A percentile compares a stretch with the other conserved stretches of the same genome.
phyloP scores from a whole-genome alignment of 92 coral and sea anemone genomes.

The Siderastrea siderea region DNA sequence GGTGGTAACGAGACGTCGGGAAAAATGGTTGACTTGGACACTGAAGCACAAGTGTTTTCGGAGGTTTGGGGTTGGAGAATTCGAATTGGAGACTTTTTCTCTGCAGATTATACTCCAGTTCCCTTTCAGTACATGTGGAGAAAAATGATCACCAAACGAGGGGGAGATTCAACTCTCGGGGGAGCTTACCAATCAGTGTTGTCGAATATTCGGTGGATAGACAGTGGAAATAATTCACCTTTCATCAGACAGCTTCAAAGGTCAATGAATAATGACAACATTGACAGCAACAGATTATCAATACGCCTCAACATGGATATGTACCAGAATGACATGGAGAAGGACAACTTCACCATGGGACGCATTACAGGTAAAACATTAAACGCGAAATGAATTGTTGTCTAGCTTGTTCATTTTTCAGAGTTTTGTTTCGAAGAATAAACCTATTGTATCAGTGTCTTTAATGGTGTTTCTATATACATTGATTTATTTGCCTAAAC shows the following conservation, averaged over 20 bases:
- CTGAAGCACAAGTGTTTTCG: constrained; percentile 65
- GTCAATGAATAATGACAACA: constrained; percentile 41
- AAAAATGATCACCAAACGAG: constrained; percentile 9
- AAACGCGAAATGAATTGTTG: neutral
- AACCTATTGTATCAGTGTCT: too few relatives aligned
- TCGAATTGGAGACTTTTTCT: constrained; percentile 64
- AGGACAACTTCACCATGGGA: constrained; percentile 63
- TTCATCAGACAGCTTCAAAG: constrained; percentile 50
- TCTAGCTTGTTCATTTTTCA: too few relatives aligned
- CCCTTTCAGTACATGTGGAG: constrained; percentile 72
- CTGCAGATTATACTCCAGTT: constrained; percentile 74
- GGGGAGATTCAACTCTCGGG: constrained; percentile 26
- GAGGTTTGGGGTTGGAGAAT: constrained; percentile 87
- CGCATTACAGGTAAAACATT: constrained; percentile 61
- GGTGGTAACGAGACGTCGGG: constrained; percentile 60
- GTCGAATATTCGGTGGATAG: constrained; percentile 66
- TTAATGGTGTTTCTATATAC: too few relatives aligned
- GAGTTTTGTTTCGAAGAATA: too few relatives aligned
- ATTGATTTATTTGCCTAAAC: too few relatives aligned
- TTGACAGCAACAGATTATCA: constrained; percentile 59
- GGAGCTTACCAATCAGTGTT: constrained; percentile 78
- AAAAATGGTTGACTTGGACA: constrained; percentile 81
- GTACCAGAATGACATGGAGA: constrained; percentile 13
- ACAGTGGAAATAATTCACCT: constrained; percentile 16
- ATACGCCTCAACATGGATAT: constrained; percentile 81